Conservation (phyloP, 2,797 vertebrate species). For the Parotocinclus haroldoi region DNA sequence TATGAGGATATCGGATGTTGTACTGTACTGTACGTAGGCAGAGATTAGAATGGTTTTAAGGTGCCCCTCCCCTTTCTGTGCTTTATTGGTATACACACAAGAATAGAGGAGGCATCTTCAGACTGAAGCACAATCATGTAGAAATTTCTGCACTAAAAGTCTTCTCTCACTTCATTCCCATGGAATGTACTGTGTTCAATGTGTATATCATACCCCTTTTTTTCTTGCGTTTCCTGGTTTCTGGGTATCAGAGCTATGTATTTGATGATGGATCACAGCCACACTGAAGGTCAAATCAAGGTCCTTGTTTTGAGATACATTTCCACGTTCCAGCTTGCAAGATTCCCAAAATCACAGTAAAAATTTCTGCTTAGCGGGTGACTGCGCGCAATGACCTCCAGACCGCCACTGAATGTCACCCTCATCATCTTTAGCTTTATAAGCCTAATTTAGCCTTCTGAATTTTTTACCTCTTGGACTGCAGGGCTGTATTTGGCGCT, state of each 20-base stretch:
- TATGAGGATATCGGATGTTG: background rate
- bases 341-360: background rate
- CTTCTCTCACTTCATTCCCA: background rate
- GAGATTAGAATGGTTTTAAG: too few relatives aligned
- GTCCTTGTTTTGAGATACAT: slow-evolving; percentile 10
- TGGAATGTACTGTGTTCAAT: background rate
- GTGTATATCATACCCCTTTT: slow-evolving; percentile 11
- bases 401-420: slow-evolving; percentile 23
- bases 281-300: slow-evolving; percentile 24
- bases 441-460: slow-evolving; percentile 24
- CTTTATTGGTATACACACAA: slow-evolving; percentile 12
- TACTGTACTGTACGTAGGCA: too few relatives aligned
- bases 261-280: too few relatives aligned
- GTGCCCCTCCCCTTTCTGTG: slow-evolving; percentile 1
- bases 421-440: slow-evolving; percentile 30
- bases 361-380: slow-evolving; percentile 11
- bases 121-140: too few relatives aligned
- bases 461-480: background rate
- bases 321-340: background rate
- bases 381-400: slow-evolving; percentile 8
- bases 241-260: background rate
- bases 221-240: background rate
- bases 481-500: slow-evolving; percentile 12
- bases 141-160: background rate
- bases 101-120: background rate